A percentile compares a stretch with the other conserved stretches of the same genome.
Evolutionary conservation across 2,888 invertebrate species (phyloP).

Genomic region (Ramazzottius varieornatus): DNA sequence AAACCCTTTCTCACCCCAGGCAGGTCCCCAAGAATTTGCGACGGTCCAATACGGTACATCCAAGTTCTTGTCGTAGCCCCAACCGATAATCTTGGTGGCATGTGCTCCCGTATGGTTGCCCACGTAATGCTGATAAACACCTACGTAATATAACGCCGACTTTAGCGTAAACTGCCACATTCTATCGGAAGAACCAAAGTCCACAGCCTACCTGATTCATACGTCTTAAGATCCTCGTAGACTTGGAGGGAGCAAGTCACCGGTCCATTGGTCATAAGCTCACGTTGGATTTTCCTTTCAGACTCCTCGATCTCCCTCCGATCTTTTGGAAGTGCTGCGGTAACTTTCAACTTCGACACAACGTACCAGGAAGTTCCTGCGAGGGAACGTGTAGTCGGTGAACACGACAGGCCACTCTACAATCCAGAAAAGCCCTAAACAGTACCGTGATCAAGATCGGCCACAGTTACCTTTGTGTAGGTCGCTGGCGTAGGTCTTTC

Average conservation of each 20-base stretch:
- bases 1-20: constrained; percentile 20
- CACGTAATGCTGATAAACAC: background rate
- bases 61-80: constrained; percentile 5
- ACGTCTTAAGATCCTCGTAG: background rate
- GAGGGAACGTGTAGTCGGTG: background rate
- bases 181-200: too few species aligned
- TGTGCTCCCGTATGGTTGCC: background rate
- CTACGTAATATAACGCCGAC: background rate
- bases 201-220: background rate
- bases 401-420: background rate
- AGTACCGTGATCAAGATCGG: background rate
- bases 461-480: background rate
- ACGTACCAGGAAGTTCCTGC: background rate
- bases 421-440: too few species aligned
- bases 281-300: background rate
- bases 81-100: constrained; percentile 6
- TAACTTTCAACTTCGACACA: background rate
- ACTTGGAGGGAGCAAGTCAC: background rate
- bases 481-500: background rate
- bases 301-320: background rate
- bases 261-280: background rate
- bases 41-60: background rate
- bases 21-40: constrained; percentile 19
- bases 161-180: background rate
- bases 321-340: background rate